These are phyloP conservation scores for Brenthis ino DNA, from an alignment of 2,888 invertebrate genomes.

Conservation along the genomic window DNA sequence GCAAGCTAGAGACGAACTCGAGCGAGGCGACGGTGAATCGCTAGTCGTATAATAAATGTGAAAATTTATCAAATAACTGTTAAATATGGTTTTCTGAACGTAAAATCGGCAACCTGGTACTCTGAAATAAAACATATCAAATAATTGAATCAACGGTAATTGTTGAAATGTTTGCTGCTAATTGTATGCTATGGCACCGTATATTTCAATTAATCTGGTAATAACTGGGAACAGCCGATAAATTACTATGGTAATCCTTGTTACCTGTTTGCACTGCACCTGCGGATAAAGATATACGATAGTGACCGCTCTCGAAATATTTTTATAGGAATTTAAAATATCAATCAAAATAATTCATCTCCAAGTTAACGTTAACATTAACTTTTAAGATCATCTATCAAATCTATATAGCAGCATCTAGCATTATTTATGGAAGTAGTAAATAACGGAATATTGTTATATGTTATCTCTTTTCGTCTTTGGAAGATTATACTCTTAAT, in stretches of 20 bases:
- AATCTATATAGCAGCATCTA: neutral
- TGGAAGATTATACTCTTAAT: no score
- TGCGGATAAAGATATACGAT: slow-evolving; percentile 30
- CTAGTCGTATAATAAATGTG: neutral
- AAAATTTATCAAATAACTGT: neutral
- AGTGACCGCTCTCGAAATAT: neutral
- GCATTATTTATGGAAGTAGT: no score
- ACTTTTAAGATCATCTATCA: neutral
- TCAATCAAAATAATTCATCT: neutral
- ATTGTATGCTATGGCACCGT: slow-evolving; percentile 41
- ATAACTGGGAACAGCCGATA: slow-evolving; percentile 39
- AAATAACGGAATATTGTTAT: no score
- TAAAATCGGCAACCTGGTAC: slow-evolving; percentile 8
- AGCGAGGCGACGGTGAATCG: no score
- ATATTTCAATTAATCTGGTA: slow-evolving; percentile 43
- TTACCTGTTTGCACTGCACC: slow-evolving; percentile 32
- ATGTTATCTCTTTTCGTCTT: no score
- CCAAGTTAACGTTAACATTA: neutral
- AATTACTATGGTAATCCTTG: slow-evolving; percentile 36
- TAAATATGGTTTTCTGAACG: slow-evolving; percentile 1
- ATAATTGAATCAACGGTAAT: slow-evolving; percentile 40
- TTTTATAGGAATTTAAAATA: slow-evolving; percentile 9
- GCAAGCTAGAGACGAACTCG: no score
- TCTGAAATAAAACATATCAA: slow-evolving; percentile 26
- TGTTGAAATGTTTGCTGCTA: slow-evolving; percentile 40